These are phyloP conservation scores for Tetragonula carbonaria DNA, from an alignment of 2,888 invertebrate species.

Conservation along the genomic window DNA sequence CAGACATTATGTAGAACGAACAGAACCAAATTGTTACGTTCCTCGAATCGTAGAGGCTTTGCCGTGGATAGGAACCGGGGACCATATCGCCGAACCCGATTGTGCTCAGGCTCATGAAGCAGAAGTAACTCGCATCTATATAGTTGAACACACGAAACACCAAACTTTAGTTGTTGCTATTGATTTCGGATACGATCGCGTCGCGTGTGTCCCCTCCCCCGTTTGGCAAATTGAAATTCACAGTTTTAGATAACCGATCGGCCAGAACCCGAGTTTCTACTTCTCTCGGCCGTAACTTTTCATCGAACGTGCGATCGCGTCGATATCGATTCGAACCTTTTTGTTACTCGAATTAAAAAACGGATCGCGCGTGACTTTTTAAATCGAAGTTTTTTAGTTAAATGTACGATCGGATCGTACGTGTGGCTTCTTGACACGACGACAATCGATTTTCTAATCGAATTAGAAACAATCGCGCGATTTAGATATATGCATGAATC, in stretches of 20 bases:
- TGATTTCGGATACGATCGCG: background rate
- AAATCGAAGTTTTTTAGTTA: too few relatives aligned
- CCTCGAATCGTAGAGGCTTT: conserved; percentile 86
- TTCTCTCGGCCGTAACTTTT: background rate
- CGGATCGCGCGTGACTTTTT: too few relatives aligned
- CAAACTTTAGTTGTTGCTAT: background rate
- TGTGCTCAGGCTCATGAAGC: conserved; percentile 97
- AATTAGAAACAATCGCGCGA: background rate
- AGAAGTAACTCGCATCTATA: conserved; percentile 90
- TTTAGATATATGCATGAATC: background rate
- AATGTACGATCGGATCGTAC: too few relatives aligned
- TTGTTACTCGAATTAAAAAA: too few relatives aligned
- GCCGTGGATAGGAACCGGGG: conserved; percentile 88
- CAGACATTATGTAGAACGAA: conserved; percentile 93
- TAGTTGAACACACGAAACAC: conserved; percentile 21
- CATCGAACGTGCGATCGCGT: background rate
- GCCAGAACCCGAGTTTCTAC: too few relatives aligned
- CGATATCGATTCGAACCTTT: background rate
- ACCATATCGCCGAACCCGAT: conserved; percentile 95
- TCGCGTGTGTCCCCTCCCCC: too few relatives aligned
- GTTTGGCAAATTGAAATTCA: too few relatives aligned
- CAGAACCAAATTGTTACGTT: conserved; percentile 94
- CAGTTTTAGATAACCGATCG: too few relatives aligned
- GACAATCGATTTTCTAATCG: background rate
- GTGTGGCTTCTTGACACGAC: too few relatives aligned